Percentiles rank a stretch among this genome's conserved stretches.
These are phyloP conservation scores for Trogon melanurus DNA, from an alignment of 2,113 vertebrate genomes.

Conservation along the genomic window DNA sequence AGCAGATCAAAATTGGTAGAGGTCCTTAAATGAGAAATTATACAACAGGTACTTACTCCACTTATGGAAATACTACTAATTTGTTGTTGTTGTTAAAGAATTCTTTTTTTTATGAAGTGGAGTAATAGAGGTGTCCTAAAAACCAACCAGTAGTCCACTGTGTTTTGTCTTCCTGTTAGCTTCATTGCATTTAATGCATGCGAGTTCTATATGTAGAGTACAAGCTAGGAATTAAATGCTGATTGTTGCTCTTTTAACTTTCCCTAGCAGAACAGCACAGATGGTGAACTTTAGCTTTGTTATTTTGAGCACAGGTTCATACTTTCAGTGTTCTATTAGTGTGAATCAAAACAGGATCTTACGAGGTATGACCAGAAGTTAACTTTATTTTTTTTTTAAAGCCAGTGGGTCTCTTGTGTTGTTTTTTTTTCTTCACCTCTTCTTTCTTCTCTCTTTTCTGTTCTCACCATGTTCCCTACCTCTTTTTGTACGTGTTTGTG, in stretches of 20 bases:
- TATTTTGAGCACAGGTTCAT: background rate
- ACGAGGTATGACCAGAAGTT: background rate
- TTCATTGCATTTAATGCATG: background rate
- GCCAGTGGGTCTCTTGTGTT: background rate
- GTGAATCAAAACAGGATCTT: background rate
- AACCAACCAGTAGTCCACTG: background rate
- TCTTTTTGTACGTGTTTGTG: background rate
- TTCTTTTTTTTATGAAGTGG: background rate
- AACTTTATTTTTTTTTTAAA: background rate
- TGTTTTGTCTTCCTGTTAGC: background rate
- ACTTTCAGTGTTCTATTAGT: background rate
- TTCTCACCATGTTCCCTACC: background rate
- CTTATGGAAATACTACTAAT: background rate
- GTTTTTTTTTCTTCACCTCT: background rate
- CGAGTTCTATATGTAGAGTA: background rate
- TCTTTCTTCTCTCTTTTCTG: conserved; percentile 19
- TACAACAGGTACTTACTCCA: background rate
- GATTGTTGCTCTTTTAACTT: background rate
- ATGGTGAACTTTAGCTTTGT: conserved; percentile 10
- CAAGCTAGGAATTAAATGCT: background rate
- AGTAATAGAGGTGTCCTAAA: background rate
- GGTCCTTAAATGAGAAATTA: background rate
- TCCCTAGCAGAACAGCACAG: background rate
- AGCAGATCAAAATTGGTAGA: background rate
- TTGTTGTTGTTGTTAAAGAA: background rate